Base-by-base conservation (phyloP, 2,797 vertebrate species). In the Toxotes lorentzi region DNA sequence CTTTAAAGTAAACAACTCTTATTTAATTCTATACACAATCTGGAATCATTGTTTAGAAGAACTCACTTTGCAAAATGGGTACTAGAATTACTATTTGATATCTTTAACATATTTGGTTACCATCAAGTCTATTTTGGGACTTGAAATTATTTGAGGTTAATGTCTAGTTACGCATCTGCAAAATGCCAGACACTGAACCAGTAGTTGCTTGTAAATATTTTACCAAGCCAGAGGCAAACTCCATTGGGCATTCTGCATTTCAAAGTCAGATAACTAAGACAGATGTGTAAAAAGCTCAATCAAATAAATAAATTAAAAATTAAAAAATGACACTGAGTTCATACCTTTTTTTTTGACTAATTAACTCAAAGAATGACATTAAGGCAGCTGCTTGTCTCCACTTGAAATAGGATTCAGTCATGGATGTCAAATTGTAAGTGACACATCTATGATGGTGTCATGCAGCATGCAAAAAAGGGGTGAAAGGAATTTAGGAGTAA, bases 391-490 rank as follows among this genome's bases (percentile, higher is more conserved):
- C 65, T 73, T 2, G 24, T 87, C 78, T 78, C 71, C 21, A n/a
- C 51, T 70, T 50, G 70, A 82, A 84, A 80, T 73, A 56, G 64
- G 53, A 86, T 70, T 67, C 59, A 84, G 68, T 82, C 72, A 73
- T 48, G 68, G 71, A 76, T 79, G 66, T 69, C 23, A 79, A 81
- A 76, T 61, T 76, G 41, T 82, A 90, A 86, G 76, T 83, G 85
- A 76, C 70, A 64, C 66, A 59, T 84, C 58, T 77, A 12, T 48
- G 75, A 59, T 56, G 50, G 56, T 62, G 78, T 74, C 73, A 76
- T 63, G 48, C 70, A 12, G 59, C 69, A 70, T 70, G 66, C n/a
- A 32, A 73, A 51, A 70, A 58, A 32, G 47, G 34, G 67, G 41
- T 34, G 47, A 70, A 51, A 24, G 50, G 54, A 54, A 57, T 74